These are phyloP conservation scores for Sycobia sp. DNA, from an alignment of 1,140 invertebrate species.

Conservation along the genomic window DNA sequence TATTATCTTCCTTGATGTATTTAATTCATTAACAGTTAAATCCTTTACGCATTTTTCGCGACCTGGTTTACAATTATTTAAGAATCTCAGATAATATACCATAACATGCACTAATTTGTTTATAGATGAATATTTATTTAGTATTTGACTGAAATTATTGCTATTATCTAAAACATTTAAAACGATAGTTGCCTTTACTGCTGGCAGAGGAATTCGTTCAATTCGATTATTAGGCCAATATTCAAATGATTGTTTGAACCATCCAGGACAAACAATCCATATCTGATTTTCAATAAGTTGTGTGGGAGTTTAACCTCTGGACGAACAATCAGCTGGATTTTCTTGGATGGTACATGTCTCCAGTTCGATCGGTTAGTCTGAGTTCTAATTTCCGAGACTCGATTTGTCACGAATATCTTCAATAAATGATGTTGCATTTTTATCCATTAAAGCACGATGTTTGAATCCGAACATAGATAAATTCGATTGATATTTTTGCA, in stretches of 20 bases:
- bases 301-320: neutral
- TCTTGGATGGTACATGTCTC: neutral
- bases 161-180: neutral
- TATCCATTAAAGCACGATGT: constrained; percentile 12
- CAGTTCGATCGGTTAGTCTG: neutral
- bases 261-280: neutral
- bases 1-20: neutral
- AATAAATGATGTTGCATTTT: neutral
- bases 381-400: constrained; percentile 7
- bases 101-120: neutral
- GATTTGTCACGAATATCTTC: constrained; percentile 10
- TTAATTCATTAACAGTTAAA: neutral
- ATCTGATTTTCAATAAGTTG: neutral
- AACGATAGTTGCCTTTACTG: neutral
- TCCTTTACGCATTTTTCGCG: too few relatives aligned
- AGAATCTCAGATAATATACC: neutral
- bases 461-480: constrained; percentile 9
- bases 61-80: too few relatives aligned
- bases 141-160: neutral
- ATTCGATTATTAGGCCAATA: neutral
- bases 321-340: neutral
- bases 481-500: neutral
- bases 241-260: neutral
- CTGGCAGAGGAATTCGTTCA: neutral
- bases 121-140: neutral